Conservation (phyloP, 2,888 invertebrate species). For the Holacanthella duospinosa region DNA sequence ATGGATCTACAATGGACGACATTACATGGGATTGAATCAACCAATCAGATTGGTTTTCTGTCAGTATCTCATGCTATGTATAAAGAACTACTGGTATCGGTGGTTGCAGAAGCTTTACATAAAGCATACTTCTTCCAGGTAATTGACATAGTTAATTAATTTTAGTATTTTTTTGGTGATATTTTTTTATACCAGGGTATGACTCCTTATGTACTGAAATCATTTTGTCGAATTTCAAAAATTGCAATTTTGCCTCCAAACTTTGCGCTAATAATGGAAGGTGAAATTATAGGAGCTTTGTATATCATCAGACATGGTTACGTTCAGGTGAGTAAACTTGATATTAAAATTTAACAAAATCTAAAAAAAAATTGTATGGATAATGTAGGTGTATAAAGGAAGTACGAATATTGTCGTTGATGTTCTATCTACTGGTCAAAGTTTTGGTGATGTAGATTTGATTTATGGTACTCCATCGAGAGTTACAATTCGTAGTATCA, state of each 20-base stretch:
- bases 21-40: constrained; percentile 14
- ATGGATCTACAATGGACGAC: constrained; percentile 18
- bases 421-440: constrained; percentile 10
- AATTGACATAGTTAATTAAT: background rate
- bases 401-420: background rate
- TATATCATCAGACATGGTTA: constrained; percentile 22
- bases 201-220: constrained; percentile 17
- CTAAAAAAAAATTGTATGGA: background rate
- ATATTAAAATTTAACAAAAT: background rate
- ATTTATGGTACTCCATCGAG: constrained; percentile 14
- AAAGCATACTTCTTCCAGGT: constrained; percentile 17
- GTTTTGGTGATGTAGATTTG: constrained; percentile 23
- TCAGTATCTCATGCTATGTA: constrained; percentile 21
- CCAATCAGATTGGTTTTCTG: constrained; percentile 14
- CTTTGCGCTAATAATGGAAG: constrained; percentile 11
- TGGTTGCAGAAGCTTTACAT: constrained; percentile 17
- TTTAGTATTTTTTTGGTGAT: background rate
- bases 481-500: constrained; percentile 13
- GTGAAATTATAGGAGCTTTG: constrained; percentile 16
- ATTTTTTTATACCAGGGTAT: constrained; percentile 4
- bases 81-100: constrained; percentile 17
- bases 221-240: constrained; percentile 17
- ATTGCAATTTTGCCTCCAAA: constrained; percentile 17
- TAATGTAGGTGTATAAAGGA: constrained; percentile 13
- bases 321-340: constrained; percentile 15